Evolutionary conservation across 2,113 vertebrate genomes (phyloP), one percentile per base, ranked within the genome.

Genomic region (Hydropotes inermis): DNA sequence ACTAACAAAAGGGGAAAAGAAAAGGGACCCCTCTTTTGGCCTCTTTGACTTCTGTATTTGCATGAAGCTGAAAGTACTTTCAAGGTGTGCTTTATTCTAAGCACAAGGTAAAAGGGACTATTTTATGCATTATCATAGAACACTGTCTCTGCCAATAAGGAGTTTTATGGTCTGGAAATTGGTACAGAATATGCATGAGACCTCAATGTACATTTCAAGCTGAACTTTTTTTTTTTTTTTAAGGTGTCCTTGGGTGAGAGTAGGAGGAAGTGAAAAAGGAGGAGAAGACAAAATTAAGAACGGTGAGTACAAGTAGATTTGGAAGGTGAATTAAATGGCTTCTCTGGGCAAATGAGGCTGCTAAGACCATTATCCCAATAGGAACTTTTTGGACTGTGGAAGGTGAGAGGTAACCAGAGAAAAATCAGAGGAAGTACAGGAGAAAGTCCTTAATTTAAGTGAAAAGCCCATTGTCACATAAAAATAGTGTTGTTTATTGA

Each of bases 151-250:
- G 81, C 91, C 96, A 96, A 78, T 94, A 39, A 96, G 61, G 45
- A 96, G 52, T 93, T 97, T 98, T 97, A 98, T 98, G 97, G 57
- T 95, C 93, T 96, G 91, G 96, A 97, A 98, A 97, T 95, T 90
- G 91, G 91, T 95, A 76, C 79, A 89, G 94, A 97, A 89, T 97
- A 92, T 96, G 92, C 67, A 97, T 98, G 94, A 98, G 95, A 96
- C 89, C 58, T 92, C 89, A 86, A 28, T 84, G 81, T 94, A 70
- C 78, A 50, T 93, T 94, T 81, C 7, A 60, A 97, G 78, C 60
- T 89, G 45, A 97, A 74, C 21, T 84, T 89, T 27, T 47, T 47
- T 81, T 47, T 47, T 23, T 87, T 50, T 39, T 64, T 96, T 64
- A 33, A 93, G 50, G 43, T 95, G 94, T 91, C 88, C 95, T 98